phyloP scores from a whole-genome alignment of 2,888 invertebrate species.

The Drosophila ochracea region DNA sequence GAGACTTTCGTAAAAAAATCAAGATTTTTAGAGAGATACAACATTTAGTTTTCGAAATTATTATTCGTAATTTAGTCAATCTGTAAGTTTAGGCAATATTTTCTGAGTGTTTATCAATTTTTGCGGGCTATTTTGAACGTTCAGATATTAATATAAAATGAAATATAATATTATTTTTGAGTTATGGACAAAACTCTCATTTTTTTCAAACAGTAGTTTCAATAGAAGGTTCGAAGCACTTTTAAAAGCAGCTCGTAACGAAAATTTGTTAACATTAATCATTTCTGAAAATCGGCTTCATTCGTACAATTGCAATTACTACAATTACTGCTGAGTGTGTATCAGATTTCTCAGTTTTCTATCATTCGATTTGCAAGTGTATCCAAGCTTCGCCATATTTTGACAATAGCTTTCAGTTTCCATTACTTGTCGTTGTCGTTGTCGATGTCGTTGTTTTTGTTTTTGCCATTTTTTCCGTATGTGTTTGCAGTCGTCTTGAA shows the following conservation, averaged over 20 bases:
- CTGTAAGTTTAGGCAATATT: neutral
- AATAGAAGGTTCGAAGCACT: fast-evolving
- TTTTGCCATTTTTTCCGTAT: conserved; percentile 10
- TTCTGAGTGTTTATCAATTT: neutral
- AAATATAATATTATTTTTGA: neutral
- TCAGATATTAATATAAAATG: neutral
- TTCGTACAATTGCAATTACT: neutral
- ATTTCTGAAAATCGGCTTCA: neutral
- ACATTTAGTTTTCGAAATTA: neutral
- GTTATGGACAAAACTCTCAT: neutral
- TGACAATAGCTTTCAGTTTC: conserved; percentile 34
- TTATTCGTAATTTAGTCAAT: no score
- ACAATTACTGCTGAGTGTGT: no score
- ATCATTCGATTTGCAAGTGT: conserved; percentile 9
- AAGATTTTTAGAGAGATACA: neutral
- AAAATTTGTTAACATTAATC: neutral
- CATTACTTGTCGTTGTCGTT: neutral
- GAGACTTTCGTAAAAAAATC: no score
- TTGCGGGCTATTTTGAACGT: neutral
- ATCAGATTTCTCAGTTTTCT: neutral
- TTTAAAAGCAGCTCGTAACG: no score
- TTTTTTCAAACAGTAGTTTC: neutral
- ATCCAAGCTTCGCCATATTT: conserved; percentile 19
- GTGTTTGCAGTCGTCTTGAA: conserved; percentile 71
- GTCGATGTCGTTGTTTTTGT: conserved; percentile 8